phyloP scores from a whole-genome alignment of 1,140 invertebrate species.

The Battus philenor region DNA sequence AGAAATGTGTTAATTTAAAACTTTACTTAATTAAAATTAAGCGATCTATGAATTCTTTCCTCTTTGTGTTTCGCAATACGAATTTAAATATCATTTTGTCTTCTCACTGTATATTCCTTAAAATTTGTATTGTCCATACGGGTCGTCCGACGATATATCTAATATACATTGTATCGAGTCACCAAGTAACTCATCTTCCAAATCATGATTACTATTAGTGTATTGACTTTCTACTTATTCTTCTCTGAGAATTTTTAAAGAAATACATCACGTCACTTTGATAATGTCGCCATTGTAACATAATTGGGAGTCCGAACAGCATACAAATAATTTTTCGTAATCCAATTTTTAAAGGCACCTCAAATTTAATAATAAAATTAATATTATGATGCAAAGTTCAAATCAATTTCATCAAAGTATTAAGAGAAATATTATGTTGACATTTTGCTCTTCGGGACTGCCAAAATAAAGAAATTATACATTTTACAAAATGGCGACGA shows the following conservation, averaged over 20 bases:
- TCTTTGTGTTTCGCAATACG: conserved; percentile 25
- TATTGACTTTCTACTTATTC: conserved; percentile 20
- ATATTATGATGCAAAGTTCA: too few species aligned
- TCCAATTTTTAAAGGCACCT: too few species aligned
- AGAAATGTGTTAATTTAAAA: too few species aligned
- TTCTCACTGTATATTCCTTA: conserved; percentile 40
- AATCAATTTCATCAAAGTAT: neutral
- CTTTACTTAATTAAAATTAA: too few species aligned
- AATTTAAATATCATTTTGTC: conserved; percentile 22
- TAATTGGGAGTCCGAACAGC: too few species aligned
- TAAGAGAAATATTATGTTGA: neutral
- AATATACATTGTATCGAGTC: conserved; percentile 31
- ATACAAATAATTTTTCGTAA: too few species aligned
- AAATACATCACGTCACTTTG: neutral
- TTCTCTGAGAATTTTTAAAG: neutral
- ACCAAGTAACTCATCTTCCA: conserved; percentile 43
- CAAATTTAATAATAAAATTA: too few species aligned
- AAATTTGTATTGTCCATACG: conserved; percentile 41
- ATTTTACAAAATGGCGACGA: conserved; percentile 2
- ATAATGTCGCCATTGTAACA: conserved; percentile 5
- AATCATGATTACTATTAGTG: conserved; percentile 30
- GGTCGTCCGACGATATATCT: conserved; percentile 37
- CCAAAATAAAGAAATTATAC: too few species aligned
- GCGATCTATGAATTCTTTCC: conserved; percentile 4
- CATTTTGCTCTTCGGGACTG: too few species aligned